Base-by-base conservation (phyloP, 2,113 vertebrate genomes). In the Melierax canorus region DNA sequence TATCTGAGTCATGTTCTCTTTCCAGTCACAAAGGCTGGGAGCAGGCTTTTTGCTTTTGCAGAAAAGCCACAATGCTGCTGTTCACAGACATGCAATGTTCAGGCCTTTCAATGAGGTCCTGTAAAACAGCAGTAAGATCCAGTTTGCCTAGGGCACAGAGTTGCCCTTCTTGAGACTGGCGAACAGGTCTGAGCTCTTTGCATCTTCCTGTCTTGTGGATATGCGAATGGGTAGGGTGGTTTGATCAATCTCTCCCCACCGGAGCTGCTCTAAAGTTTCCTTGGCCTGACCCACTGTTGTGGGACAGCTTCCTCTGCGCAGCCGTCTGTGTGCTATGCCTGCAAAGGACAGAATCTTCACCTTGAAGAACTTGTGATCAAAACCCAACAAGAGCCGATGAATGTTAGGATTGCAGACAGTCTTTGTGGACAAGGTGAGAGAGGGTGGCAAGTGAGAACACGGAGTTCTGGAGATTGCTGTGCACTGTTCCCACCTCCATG, bases 351-450 rank as follows among this genome's bases (percentile, higher is more conserved):
- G 77, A 55, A 64, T 86, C 43, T 91, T 97, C 93, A 95, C 96
- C 94, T 95, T 95, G 91, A 94, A 75, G 56, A 95, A 79, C 91
- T 90, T 95, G 84, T 91, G 87, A 94, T 86, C 53, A 76, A 78
- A 87, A 79, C 62, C 46, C 73, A 74, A 29, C 10, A 59, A 82
- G 63, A 94, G 50, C 23, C 0, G 0, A 41, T 27, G 58, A 90
- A 36, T 6, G 34, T 16, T 88, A 75, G 32, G 34, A 62, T 62
- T 94, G 74, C 86, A 95, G 73, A 58, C 1, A 6, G 58, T n/a
- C 36, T 73, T 91, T 95, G 69, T 91, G 80, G 67, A 19, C 41
- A 63, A 83, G 74, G 84, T 90, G 88, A 94, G 86, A 84, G 53
- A 91, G 38, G n/a, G 58, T 89, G 59, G 74, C 58, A 73, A 91